Base-by-base conservation (phyloP, 53 echinoderm and acorn worm genomes). In the Patiria pectinifera region DNA sequence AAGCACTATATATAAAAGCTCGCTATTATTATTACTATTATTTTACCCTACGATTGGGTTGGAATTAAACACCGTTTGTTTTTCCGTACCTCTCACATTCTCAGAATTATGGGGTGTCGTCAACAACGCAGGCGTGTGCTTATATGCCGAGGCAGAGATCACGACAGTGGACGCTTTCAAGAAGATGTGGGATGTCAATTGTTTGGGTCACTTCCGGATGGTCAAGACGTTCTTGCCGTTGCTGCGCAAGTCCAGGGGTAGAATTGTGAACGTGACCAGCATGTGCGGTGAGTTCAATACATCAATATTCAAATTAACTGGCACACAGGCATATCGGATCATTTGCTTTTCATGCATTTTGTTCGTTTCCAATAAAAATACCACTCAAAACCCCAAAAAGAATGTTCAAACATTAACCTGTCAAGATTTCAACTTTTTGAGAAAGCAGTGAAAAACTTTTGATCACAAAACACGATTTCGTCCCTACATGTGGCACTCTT, bases 91-190 rank as follows among this genome's bases (percentile, higher is more conserved):
- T 87, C 69, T 69, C 0, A 15, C 6, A 23, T 24, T 74, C 9
- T 83, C 94, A 97, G 99, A 96, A 58, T 91, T 99, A 76, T 99
- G 97, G 97, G 99, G 93, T 19, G 11, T 99, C 25, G 99, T 99
- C 82, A 99, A 99, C 85, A 97, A 97, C 76, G 97, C 97, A 25
- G 96, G 97, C 0, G 89, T 94, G 44, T 90, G 94, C 86, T 92
- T 94, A 63, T 92, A 92, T 19, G 96, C 74, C 23, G 96, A 99
- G 84, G 87, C 95, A 4, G 99, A 99, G 75, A 91, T 99, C 74
- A 91, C 94, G 74, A 83, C 97, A 1, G 49, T 96, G 72, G 93
- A 95, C 60, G 81, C 95, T 48, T 97, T 93, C 72, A 86, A 92
- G 80, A 96, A 92, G 74, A 62, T 94, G 78, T 97, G 97, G 99